These are phyloP conservation scores for Halichoeres trimaculatus DNA, from an alignment of 2,113 vertebrate species.

Conservation along the genomic window DNA sequence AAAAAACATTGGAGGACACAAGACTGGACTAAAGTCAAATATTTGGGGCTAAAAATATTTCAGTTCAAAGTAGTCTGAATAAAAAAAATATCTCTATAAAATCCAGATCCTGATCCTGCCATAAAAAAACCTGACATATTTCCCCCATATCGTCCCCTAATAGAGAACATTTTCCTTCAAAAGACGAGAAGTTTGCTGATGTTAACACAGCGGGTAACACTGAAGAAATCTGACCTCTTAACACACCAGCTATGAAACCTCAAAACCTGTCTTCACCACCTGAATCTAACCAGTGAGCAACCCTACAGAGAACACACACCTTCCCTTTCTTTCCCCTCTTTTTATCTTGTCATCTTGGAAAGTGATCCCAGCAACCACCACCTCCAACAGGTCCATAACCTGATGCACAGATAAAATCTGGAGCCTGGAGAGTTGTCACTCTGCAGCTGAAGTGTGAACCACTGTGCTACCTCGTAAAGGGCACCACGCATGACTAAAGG, in stretches of 20 bases:
- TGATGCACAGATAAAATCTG: conserved; percentile 69
- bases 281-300: conserved; percentile 47
- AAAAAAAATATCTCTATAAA: no score
- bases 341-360: conserved; percentile 70
- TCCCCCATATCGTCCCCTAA: no score
- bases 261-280: conserved; percentile 13
- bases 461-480: conserved; percentile 65
- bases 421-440: conserved; percentile 56
- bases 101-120: no score
- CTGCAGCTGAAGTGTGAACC: conserved; percentile 69
- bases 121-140: no score
- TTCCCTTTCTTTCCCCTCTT: conserved; percentile 34
- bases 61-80: no score
- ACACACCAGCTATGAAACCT: conserved; percentile 28
- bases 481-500: conserved; percentile 69
- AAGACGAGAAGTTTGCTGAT: no score
- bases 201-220: no score
- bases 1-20: no score
- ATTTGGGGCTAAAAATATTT: no score
- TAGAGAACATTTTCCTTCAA: no score
- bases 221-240: no score
- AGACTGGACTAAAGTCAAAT: no score
- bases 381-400: conserved; percentile 48
- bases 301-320: not conserved
- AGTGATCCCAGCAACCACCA: conserved; percentile 46